Base-by-base conservation (phyloP, 2,888 invertebrate species). In the Pterostichus niger region DNA sequence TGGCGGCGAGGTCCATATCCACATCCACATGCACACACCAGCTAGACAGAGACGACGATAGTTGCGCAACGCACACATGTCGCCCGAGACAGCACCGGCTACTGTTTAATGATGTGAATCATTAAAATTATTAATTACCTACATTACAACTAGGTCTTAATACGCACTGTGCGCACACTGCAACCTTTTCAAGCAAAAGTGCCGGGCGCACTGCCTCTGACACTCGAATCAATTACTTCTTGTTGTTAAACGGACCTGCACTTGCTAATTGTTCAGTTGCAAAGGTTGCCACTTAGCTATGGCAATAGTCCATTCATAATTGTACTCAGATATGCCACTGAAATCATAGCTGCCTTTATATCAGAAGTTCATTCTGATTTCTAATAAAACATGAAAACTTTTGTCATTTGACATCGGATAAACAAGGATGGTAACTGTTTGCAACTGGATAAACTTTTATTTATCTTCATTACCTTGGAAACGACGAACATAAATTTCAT, bases 71-170 rank as follows among this genome's bases (percentile, higher is more conserved):
- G 83, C 84, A 82, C 84, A 68, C 54, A 64, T 80, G 80, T 80
- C 49, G 64, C 31, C 33, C 49, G 46, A 85, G 84, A 84, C 84
- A 83, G 83, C 84, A 85, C 84, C 84, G 82, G 85, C 85, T 85
- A 85, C 85, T 86, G 84, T 86, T 85, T 84, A 86, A 85, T 84
- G 84, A 85, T 83, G 85, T 84, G 83, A 85, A 84, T 85, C 84
- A 84, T 85, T 84, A 86, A 85, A 85, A 85, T 85, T 84, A 85
- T 85, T 85, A 85, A 85, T 85, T 83, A 75, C 71, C 54, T 49
- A 80, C 80, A 71, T 80, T 68, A 80, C 56, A 80, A 71, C 68
- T 80, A 71, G 52, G 71, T 71, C 52, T 49, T 54, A 68, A 80
- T 79, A 75, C 52, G 49, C 44, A 71, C 68, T 71, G 68, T 17